Evolutionary conservation across 2,113 vertebrate genomes (phyloP).

Genomic region (Ia io): DNA sequence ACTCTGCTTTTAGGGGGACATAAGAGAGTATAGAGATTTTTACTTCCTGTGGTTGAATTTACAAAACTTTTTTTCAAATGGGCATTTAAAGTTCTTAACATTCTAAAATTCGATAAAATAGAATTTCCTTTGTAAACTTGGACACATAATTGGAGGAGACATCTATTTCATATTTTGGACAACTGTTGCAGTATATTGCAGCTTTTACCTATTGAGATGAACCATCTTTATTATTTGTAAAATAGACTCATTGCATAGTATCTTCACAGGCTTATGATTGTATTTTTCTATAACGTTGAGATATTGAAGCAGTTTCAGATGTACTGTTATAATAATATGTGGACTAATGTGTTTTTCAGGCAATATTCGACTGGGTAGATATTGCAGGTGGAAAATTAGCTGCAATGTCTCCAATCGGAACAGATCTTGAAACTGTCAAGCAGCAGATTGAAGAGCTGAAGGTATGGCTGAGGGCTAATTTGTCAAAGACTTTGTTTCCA

Average conservation of each 20-base stretch:
- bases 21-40: not conserved
- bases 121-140: slow-evolving; percentile 9
- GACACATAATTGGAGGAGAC: not conserved
- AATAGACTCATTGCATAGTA: not conserved
- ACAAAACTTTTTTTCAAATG: not conserved
- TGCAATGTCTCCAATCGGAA: slow-evolving; percentile 96
- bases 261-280: not conserved
- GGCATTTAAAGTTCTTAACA: not conserved
- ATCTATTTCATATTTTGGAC: not conserved
- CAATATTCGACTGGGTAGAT: slow-evolving; percentile 98
- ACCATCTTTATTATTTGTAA: not conserved
- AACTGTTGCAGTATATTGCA: not conserved
- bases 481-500: not conserved
- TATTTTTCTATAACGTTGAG: not conserved
- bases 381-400: slow-evolving; percentile 95
- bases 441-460: slow-evolving; percentile 98
- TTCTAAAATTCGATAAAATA: not conserved
- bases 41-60: not conserved
- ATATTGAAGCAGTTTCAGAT: not conserved
- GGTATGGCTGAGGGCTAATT: slow-evolving; percentile 82
- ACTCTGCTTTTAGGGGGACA: not conserved
- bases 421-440: slow-evolving; percentile 98
- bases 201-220: not conserved
- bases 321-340: not conserved
- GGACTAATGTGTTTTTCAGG: slow-evolving; percentile 84